Conservation (phyloP, 1,140 invertebrate species). For the Psix sp. region DNA sequence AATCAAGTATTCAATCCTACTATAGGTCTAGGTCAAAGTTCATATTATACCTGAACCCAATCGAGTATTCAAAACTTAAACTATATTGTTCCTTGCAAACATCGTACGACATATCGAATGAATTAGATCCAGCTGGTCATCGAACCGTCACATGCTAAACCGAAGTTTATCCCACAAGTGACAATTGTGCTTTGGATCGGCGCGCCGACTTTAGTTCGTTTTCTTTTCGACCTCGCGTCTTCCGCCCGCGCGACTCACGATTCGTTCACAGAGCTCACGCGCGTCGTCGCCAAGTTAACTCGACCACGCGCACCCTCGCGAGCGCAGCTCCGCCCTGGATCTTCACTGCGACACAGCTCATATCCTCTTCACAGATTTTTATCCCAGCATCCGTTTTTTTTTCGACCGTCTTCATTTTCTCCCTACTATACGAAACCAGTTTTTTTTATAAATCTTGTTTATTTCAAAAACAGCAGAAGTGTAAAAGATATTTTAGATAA, state of each 20-base stretch:
- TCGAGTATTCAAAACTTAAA: too few relatives aligned
- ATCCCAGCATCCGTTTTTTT: slow-evolving; percentile 42
- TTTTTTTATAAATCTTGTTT: slow-evolving; percentile 7
- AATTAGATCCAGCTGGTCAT: too few relatives aligned
- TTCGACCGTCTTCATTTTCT: slow-evolving; percentile 14
- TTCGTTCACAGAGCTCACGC: slow-evolving; percentile 62
- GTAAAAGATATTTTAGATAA: too few relatives aligned
- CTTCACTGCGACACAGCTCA: slow-evolving; percentile 41
- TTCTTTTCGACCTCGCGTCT: slow-evolving; percentile 67
- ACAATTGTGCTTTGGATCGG: slow-evolving; percentile 35
- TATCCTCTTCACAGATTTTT: slow-evolving; percentile 33
- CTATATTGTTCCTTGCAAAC: too few relatives aligned
- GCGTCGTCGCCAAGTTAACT: slow-evolving; percentile 46
- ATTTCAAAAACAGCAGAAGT: too few relatives aligned
- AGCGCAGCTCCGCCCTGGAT: slow-evolving; percentile 73
- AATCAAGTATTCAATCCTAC: too few relatives aligned
- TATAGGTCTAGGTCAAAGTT: too few relatives aligned
- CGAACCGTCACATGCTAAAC: too few relatives aligned
- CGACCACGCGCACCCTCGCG: slow-evolving; percentile 68
- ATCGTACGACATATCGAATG: too few relatives aligned
- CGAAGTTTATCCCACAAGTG: too few relatives aligned
- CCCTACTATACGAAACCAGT: slow-evolving; percentile 18
- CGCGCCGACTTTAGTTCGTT: slow-evolving; percentile 27
- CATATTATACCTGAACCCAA: too few relatives aligned
- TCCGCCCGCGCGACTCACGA: slow-evolving; percentile 69